phyloP scores from a whole-genome alignment of 2,113 vertebrate genomes.

The Amazona vittata region DNA sequence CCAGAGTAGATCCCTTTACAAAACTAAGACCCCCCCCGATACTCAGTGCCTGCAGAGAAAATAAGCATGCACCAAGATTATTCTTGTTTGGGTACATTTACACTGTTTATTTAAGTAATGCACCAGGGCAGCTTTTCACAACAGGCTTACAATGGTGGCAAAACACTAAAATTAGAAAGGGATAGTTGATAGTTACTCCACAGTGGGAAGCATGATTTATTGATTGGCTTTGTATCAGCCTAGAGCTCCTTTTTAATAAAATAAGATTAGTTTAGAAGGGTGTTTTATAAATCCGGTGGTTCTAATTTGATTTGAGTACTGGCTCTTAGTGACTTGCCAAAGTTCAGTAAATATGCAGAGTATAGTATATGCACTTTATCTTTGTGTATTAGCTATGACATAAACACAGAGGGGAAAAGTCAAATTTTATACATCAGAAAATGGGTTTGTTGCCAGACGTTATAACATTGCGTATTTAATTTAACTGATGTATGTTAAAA shows the following conservation, averaged over 20 bases:
- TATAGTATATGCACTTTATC: slow-evolving; percentile 43
- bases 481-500: slow-evolving; percentile 70
- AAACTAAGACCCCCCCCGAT: not conserved
- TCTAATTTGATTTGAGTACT: slow-evolving; percentile 62
- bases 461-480: slow-evolving; percentile 42
- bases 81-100: not conserved
- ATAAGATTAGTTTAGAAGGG: slow-evolving; percentile 45
- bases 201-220: slow-evolving; percentile 17
- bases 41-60: not conserved
- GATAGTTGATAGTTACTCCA: slow-evolving; percentile 18
- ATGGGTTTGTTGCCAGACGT: slow-evolving; percentile 59
- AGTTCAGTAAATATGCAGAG: slow-evolving; percentile 63
- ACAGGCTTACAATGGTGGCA: not conserved
- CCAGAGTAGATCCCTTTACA: not conserved
- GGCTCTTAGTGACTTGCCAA: slow-evolving; percentile 48
- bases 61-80: not conserved
- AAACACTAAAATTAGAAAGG: slow-evolving; percentile 28
- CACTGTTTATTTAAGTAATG: slow-evolving; percentile 2
- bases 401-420: slow-evolving; percentile 64
- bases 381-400: slow-evolving; percentile 62
- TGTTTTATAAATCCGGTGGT: slow-evolving; percentile 38
- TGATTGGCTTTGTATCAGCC: slow-evolving; percentile 51
- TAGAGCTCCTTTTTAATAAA: slow-evolving; percentile 9
- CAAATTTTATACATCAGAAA: slow-evolving; percentile 61
- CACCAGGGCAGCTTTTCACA: not conserved